phyloP scores from a whole-genome alignment of 2,888 invertebrate genomes.

The Acrocyrtus sp. region DNA sequence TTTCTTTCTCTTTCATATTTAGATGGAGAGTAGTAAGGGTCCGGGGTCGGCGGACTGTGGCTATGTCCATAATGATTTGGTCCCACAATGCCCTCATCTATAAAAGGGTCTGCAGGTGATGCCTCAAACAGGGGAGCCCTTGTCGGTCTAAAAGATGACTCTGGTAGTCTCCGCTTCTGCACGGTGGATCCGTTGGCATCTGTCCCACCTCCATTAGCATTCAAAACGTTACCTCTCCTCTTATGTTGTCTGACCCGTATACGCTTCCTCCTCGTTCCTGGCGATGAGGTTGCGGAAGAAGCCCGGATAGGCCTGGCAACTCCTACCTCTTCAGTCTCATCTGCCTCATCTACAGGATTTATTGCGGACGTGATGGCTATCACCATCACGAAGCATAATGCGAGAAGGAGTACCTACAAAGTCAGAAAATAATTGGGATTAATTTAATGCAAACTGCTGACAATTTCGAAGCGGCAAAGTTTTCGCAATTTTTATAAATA shows the following conservation, averaged over 20 bases:
- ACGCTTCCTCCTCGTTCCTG: not conserved
- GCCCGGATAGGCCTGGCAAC: conserved; percentile 30
- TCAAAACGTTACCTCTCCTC: too few relatives aligned
- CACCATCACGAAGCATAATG: conserved; percentile 14
- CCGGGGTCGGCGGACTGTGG: conserved; percentile 25
- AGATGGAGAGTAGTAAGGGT: conserved; percentile 42
- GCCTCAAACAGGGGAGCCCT: conserved; percentile 41
- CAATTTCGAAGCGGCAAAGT: not conserved
- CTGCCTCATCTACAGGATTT: conserved; percentile 29
- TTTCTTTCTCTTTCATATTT: conserved; percentile 31
- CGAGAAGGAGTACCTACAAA: conserved; percentile 14
- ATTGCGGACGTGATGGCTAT: not conserved
- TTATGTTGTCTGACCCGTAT: conserved; percentile 10
- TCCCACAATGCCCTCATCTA: conserved; percentile 19
- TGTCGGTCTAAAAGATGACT: conserved; percentile 19
- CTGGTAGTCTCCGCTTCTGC: conserved; percentile 23
- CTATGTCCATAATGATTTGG: conserved; percentile 34
- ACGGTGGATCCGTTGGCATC: conserved; percentile 1
- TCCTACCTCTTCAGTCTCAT: conserved; percentile 21
- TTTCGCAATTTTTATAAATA: not conserved
- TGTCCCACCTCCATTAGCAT: not conserved
- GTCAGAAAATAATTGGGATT: not conserved
- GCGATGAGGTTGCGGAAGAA: not conserved
- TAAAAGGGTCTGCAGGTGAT: conserved; percentile 31
- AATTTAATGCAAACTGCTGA: not conserved